A percentile compares a stretch with the other conserved stretches of the same genome.
These are phyloP conservation scores for Umimayanthus chanpuru DNA, from an alignment of 92 coral and sea anemone genomes.

Conservation along the genomic window DNA sequence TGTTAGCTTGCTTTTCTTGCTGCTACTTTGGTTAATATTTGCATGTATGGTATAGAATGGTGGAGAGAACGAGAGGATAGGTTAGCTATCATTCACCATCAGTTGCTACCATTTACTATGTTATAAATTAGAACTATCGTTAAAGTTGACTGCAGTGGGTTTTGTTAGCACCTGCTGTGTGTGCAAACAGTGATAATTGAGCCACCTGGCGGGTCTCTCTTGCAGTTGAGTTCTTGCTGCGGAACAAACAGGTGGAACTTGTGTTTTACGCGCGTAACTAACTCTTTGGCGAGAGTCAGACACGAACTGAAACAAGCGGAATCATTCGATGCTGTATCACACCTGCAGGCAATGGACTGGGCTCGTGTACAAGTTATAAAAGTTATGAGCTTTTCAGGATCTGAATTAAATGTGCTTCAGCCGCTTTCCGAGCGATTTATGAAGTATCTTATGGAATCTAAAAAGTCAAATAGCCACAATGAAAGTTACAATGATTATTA, in stretches of 20 bases:
- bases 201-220: background rate
- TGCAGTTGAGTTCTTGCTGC: background rate
- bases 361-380: background rate
- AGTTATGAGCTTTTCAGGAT: background rate
- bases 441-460: background rate
- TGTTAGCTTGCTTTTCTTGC: too few relatives aligned
- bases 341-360: background rate
- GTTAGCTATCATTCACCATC: background rate
- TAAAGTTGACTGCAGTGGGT: too few relatives aligned
- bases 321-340: background rate
- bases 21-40: too few relatives aligned
- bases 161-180: background rate
- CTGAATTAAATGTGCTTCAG: background rate
- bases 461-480: too few relatives aligned
- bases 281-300: background rate
- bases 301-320: too few relatives aligned
- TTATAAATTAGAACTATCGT: background rate
- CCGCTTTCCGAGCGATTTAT: background rate
- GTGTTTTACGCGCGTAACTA: background rate
- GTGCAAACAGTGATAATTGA: background rate
- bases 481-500: too few relatives aligned
- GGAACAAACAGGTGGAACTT: background rate
- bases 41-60: too few relatives aligned
- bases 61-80: background rate
- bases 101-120: background rate